These are phyloP conservation scores for Aspidapion aeneum DNA, from an alignment of 2,888 invertebrate genomes.

Conservation along the genomic window DNA sequence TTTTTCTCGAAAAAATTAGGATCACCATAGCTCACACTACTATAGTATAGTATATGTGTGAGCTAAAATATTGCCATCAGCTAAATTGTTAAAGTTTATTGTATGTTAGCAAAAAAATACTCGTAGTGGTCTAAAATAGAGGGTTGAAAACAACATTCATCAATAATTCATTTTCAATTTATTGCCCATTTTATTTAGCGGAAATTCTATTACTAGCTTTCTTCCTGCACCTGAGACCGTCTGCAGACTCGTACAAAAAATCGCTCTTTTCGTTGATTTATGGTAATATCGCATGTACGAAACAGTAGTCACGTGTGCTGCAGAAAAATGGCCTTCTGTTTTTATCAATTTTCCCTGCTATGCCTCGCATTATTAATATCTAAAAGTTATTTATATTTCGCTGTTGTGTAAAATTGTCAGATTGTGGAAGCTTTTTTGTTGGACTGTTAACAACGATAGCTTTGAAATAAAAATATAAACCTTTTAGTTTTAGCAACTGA, in stretches of 20 bases:
- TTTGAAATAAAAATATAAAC: no score
- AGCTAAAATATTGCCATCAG: no score
- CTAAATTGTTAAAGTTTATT: no score
- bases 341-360: conserved; percentile 1
- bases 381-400: no score
- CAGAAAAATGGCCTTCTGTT: not conserved
- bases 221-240: not conserved
- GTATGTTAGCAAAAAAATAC: no score
- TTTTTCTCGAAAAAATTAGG: no score
- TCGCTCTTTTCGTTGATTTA: not conserved
- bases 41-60: no score
- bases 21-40: no score
- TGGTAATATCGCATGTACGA: not conserved
- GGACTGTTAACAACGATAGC: no score
- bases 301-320: not conserved
- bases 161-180: conserved; percentile 5
- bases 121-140: not conserved
- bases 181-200: conserved; percentile 8
- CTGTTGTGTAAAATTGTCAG: no score
- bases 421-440: no score
- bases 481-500: no score
- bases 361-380: not conserved
- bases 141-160: conserved; percentile 1
- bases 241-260: not conserved
- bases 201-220: not conserved